Conservation (phyloP, 2,888 invertebrate genomes). For the Cosmia trapezina region DNA sequence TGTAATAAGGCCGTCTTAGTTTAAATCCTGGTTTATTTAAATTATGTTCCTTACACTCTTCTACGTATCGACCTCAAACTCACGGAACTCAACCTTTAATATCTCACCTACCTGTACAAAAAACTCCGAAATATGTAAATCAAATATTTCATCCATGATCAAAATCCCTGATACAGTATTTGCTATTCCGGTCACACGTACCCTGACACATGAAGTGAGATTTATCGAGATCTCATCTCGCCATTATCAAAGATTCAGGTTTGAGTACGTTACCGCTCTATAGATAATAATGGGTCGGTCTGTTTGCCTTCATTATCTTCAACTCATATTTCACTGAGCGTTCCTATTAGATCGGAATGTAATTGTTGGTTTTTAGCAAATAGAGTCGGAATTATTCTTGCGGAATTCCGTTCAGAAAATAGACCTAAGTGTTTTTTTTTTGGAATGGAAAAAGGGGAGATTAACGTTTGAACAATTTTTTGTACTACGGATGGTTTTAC, state of each 20-base stretch:
- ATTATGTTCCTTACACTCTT: neutral
- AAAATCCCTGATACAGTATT: conserved; percentile 42
- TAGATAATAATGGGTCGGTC: conserved; percentile 40
- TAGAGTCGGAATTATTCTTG: neutral
- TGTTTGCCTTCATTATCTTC: conserved; percentile 51
- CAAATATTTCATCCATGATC: conserved; percentile 45
- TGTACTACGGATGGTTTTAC: neutral
- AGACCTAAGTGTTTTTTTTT: neutral
- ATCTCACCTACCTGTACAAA: neutral
- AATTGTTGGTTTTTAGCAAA: conserved; percentile 22
- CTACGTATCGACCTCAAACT: neutral
- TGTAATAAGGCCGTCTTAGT: too few species aligned
- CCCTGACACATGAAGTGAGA: conserved; percentile 55
- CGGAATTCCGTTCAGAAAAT: neutral
- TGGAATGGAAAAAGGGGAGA: neutral
- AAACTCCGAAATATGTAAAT: conserved; percentile 22
- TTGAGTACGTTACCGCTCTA: conserved; percentile 38
- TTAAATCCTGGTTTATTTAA: neutral
- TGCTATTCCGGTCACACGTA: conserved; percentile 52
- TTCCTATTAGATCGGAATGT: conserved; percentile 20
- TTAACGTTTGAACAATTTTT: neutral
- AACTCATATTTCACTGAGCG: conserved; percentile 50
- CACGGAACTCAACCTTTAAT: too few species aligned
- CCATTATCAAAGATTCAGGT: conserved; percentile 58
- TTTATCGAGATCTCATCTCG: conserved; percentile 60